Evolutionary conservation across 2,888 invertebrate species (phyloP).

Genomic region (Acleris holmiana): DNA sequence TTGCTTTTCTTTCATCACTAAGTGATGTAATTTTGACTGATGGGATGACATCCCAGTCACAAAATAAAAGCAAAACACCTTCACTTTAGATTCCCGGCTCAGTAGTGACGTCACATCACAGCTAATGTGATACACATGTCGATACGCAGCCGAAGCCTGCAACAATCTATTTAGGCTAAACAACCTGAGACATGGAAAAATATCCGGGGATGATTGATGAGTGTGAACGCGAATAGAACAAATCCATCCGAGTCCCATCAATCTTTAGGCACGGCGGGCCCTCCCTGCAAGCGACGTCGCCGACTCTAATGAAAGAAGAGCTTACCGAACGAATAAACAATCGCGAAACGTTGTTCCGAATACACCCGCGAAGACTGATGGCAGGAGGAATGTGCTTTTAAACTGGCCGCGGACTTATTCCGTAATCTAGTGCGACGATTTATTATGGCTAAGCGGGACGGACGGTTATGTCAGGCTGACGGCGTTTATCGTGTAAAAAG

Average conservation of each 20-base stretch:
- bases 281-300: constrained; percentile 72
- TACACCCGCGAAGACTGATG: constrained; percentile 73
- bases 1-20: neutral
- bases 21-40: constrained; percentile 4
- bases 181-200: constrained; percentile 83
- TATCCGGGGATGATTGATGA: constrained; percentile 84
- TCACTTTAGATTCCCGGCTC: constrained; percentile 28
- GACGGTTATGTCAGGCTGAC: too few species aligned
- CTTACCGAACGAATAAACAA: constrained; percentile 80
- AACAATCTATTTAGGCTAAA: constrained; percentile 82
- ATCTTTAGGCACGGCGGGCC: constrained; percentile 69
- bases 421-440: constrained; percentile 28
- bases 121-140: constrained; percentile 72
- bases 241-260: constrained; percentile 81
- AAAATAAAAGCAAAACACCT: constrained; percentile 14
- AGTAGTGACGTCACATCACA: constrained; percentile 50
- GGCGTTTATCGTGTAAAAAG: too few species aligned
- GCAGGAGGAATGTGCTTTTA: constrained; percentile 59
- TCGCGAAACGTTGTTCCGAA: constrained; percentile 78
- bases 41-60: neutral
- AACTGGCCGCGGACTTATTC: constrained; percentile 45
- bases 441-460: constrained; percentile 25
- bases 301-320: constrained; percentile 81
- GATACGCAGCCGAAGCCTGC: constrained; percentile 66
- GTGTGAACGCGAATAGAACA: constrained; percentile 80